A percentile compares a stretch with the other conserved stretches of the same genome.
phyloP scores from a whole-genome alignment of 2,113 vertebrate genomes.

The Benitochromis conjunctus region DNA sequence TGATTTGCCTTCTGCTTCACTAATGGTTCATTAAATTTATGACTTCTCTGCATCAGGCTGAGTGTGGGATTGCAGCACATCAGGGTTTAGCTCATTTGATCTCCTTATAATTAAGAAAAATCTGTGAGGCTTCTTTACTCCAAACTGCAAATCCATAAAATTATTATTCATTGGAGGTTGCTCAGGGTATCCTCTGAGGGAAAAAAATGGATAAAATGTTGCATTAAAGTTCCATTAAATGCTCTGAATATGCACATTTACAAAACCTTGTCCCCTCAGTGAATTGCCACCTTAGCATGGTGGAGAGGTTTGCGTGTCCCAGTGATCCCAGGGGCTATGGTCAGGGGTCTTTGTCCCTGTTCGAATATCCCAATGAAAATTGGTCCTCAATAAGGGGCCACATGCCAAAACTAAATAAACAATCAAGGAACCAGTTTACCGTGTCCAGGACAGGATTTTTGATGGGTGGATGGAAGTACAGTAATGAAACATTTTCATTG shows the following conservation, averaged over 20 bases:
- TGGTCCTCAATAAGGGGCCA: not conserved
- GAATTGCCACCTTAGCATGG: not conserved
- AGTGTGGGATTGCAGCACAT: not conserved
- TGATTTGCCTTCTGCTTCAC: not conserved
- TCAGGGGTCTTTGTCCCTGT: not conserved
- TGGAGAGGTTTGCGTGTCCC: not conserved
- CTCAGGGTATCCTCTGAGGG: not conserved
- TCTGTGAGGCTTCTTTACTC: not conserved
- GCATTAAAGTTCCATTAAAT: not conserved
- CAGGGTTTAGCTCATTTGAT: not conserved
- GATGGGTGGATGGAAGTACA: accelerated
- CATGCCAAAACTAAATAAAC: not conserved
- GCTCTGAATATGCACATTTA: not conserved
- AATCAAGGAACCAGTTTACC: not conserved
- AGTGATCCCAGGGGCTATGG: not conserved
- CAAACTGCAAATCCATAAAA: not conserved
- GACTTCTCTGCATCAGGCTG: not conserved
- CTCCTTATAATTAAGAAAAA: conserved; percentile 13
- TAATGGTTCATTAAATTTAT: not conserved
- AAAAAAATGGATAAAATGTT: not conserved
- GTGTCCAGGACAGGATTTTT: not conserved
- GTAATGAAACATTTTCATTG: not conserved
- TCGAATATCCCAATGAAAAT: not conserved
- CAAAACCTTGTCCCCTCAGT: not conserved
- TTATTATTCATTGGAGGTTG: not conserved